Percentiles rank a stretch among this genome's conserved stretches.
These are phyloP conservation scores for Holacanthus passer DNA, from an alignment of 2,113 vertebrate species.

Conservation along the genomic window DNA sequence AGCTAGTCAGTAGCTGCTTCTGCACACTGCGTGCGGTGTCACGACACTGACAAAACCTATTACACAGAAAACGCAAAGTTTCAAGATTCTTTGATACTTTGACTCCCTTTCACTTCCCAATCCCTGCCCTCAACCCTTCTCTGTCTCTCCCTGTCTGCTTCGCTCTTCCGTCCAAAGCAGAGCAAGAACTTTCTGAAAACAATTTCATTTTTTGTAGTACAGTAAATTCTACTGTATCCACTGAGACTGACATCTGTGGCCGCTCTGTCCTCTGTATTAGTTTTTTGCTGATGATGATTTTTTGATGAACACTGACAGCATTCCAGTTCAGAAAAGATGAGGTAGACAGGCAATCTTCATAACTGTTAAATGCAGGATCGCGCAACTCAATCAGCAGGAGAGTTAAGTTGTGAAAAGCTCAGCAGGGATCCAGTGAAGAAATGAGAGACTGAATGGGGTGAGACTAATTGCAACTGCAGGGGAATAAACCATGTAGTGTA, in stretches of 20 bases:
- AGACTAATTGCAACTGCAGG: slow-evolving; percentile 59
- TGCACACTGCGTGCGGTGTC: slow-evolving; percentile 44
- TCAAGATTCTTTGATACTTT: slow-evolving; percentile 51
- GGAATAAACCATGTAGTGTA: slow-evolving; percentile 25
- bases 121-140: slow-evolving; percentile 23
- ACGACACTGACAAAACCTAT: slow-evolving; percentile 59
- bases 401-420: slow-evolving; percentile 38
- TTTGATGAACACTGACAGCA: slow-evolving; percentile 24
- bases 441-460: slow-evolving; percentile 42
- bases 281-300: neutral
- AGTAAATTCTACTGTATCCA: neutral
- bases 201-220: neutral
- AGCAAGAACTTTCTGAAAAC: slow-evolving; percentile 31
- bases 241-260: neutral
- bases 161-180: neutral
- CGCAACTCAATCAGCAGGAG: slow-evolving; percentile 33
- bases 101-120: slow-evolving; percentile 6
- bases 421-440: slow-evolving; percentile 40
- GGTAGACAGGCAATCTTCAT: neutral
- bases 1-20: slow-evolving; percentile 47
- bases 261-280: neutral
- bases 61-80: slow-evolving; percentile 55
- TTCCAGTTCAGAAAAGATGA: slow-evolving; percentile 9
- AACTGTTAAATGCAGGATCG: slow-evolving; percentile 21
- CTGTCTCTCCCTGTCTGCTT: slow-evolving; percentile 14